A percentile compares a stretch with the other conserved stretches of the same genome.
These are phyloP conservation scores for Adoxophyes honmai DNA, from an alignment of 1,140 invertebrate genomes.

Conservation along the genomic window DNA sequence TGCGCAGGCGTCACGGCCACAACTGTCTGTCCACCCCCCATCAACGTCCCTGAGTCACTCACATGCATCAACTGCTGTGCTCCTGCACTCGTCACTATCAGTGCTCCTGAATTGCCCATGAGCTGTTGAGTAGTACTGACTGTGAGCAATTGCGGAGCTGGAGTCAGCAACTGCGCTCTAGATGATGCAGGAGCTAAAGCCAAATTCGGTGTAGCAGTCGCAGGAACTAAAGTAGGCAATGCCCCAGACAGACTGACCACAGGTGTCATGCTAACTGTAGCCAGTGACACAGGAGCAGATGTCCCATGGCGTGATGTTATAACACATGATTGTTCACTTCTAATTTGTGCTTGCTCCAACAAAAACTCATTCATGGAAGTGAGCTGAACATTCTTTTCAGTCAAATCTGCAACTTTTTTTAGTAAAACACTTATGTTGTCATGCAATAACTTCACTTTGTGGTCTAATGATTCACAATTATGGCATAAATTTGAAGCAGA, in stretches of 20 bases:
- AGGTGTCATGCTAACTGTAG: conserved; percentile 69
- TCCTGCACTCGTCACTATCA: conserved; percentile 70
- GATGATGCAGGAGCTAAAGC: conserved; percentile 63
- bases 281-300: conserved; percentile 66
- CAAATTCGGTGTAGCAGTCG: conserved; percentile 58
- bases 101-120: conserved; percentile 63
- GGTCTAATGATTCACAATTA: conserved; percentile 61
- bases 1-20: conserved; percentile 68
- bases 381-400: conserved; percentile 66
- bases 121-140: conserved; percentile 70
- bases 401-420: conserved; percentile 64
- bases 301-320: conserved; percentile 67
- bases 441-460: conserved; percentile 66
- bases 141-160: conserved; percentile 65
- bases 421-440: conserved; percentile 68
- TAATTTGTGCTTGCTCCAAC: conserved; percentile 58
- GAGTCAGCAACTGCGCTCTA: conserved; percentile 61
- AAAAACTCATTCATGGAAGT: conserved; percentile 74
- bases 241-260: conserved; percentile 65
- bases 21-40: conserved; percentile 68
- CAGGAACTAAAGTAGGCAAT: conserved; percentile 57
- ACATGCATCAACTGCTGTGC: conserved; percentile 72
- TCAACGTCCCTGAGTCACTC: conserved; percentile 65
- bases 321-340: conserved; percentile 62
- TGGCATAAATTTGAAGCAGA: conserved; percentile 40